Evolutionary conservation across 2,888 invertebrate species (phyloP), one percentile per base, ranked within the genome.

Genomic region (Pharmacophagus antenor): DNA sequence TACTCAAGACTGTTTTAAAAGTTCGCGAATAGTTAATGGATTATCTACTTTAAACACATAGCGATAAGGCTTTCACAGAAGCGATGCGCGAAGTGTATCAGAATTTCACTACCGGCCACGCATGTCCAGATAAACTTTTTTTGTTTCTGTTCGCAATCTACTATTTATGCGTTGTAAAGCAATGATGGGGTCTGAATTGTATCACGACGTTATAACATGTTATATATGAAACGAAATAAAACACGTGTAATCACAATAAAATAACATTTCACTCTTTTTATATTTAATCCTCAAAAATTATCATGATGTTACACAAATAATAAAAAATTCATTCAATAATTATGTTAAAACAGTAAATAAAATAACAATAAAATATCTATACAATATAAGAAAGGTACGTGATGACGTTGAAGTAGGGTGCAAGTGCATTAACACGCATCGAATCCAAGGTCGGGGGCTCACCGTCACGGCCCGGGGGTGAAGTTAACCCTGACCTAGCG

Each of bases 401-500:
- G 47, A 52, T 53, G 52, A 41, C 21, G 48, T 41, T 42, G 52
- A 48, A 41, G 56, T 21, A 37, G 52, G 61, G 61, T 57, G 54
- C 51, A 61, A 62, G 64, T 66, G 67, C 65, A 68, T 62, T 67
- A 61, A 69, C 67, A 70, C 70, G 70, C 70, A 69, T 69, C 62
- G 69, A 68, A 70, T 66, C 71, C 86, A 91, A 89, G 88, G 91
- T 88, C 89, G 89, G 83, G 85, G 88, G 85, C 80, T 84, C 79
- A 76, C 79, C 82, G 85, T 82, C 82, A 79, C 79, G 74, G 82
- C 84, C 77, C 82, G 85, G 87, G 89, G 88, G 88, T 74, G 82
- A 84, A 71, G 82, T 87, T 90, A 88, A 88, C 90, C 89, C 89
- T 89, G 90, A 89, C 90, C 90, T 85, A 87, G 86, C 84, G 78